Percentiles rank a stretch among this genome's conserved stretches.
phyloP scores from a whole-genome alignment of 2,888 invertebrate species.

The Lissocephala sabroskyi region DNA sequence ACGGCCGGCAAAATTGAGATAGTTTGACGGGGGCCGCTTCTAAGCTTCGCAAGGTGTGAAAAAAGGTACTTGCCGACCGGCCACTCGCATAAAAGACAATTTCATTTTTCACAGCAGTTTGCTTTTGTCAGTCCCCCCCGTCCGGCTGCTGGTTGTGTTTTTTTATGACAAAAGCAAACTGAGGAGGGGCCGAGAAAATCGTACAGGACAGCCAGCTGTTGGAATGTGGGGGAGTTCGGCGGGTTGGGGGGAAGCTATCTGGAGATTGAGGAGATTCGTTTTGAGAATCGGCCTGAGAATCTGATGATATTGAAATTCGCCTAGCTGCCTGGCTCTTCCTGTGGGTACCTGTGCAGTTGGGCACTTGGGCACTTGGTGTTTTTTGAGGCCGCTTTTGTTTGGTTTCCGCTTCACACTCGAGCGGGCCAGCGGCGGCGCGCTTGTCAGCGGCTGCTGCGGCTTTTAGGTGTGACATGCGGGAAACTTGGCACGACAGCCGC shows the following conservation, averaged over 20 bases:
- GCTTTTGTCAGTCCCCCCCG: background rate
- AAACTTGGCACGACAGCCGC: conserved; percentile 32
- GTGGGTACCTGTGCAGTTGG: background rate
- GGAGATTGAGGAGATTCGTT: conserved; percentile 28
- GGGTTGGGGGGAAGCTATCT: background rate
- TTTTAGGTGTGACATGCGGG: conserved; percentile 56
- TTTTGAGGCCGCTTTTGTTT: conserved; percentile 59
- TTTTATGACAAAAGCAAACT: conserved; percentile 44
- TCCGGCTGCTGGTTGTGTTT: conserved; percentile 23
- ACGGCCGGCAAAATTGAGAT: background rate
- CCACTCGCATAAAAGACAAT: conserved; percentile 7
- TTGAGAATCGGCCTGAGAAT: conserved; percentile 23
- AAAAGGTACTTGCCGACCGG: conserved; percentile 30
- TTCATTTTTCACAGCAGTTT: conserved; percentile 3
- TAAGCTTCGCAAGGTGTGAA: conserved; percentile 43
- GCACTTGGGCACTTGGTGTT: conserved; percentile 42
- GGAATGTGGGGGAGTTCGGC: background rate
- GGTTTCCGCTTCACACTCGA: conserved; percentile 65
- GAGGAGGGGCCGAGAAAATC: conserved; percentile 37
- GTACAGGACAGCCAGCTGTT: conserved; percentile 29
- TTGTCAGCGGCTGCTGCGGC: conserved; percentile 39
- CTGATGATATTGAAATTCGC: conserved; percentile 57
- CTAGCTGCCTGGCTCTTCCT: conserved; percentile 22
- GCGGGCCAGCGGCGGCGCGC: conserved; percentile 18
- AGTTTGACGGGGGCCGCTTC: no score